phyloP scores from a whole-genome alignment of 2,888 invertebrate genomes.

The Choreutis nemorana region DNA sequence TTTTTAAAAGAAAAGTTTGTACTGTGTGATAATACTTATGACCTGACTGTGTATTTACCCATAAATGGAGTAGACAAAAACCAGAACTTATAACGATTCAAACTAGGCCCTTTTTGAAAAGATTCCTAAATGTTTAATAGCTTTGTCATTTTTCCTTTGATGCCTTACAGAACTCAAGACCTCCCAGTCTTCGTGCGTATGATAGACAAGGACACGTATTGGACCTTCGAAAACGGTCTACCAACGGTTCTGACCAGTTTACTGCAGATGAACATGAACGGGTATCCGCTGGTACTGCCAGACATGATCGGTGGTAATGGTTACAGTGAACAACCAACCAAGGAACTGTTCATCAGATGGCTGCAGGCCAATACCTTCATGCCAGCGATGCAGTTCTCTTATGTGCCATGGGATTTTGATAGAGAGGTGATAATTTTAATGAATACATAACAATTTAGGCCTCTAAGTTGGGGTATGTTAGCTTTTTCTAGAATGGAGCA shows the following conservation, averaged over 20 bases:
- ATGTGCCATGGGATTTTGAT: constrained; percentile 80
- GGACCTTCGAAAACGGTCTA: constrained; percentile 74
- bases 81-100: no score
- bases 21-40: no score
- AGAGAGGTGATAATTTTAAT: constrained; percentile 33
- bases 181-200: constrained; percentile 76
- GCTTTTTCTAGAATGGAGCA: no score
- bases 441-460: not conserved
- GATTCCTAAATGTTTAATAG: no score
- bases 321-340: constrained; percentile 44
- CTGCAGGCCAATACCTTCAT: constrained; percentile 78
- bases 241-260: constrained; percentile 76
- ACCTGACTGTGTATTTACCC: no score
- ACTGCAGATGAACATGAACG: constrained; percentile 68
- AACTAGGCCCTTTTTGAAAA: no score
- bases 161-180: constrained; percentile 65
- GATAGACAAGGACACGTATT: constrained; percentile 76
- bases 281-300: constrained; percentile 77
- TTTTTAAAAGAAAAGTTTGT: no score
- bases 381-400: constrained; percentile 81
- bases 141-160: no score
- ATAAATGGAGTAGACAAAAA: no score
- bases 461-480: no score
- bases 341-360: constrained; percentile 79
- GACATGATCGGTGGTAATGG: constrained; percentile 80